A percentile compares a stretch with the other conserved stretches of the same genome.
Evolutionary conservation across 2,888 invertebrate genomes (phyloP).

Genomic region (Andrena bucephala): DNA sequence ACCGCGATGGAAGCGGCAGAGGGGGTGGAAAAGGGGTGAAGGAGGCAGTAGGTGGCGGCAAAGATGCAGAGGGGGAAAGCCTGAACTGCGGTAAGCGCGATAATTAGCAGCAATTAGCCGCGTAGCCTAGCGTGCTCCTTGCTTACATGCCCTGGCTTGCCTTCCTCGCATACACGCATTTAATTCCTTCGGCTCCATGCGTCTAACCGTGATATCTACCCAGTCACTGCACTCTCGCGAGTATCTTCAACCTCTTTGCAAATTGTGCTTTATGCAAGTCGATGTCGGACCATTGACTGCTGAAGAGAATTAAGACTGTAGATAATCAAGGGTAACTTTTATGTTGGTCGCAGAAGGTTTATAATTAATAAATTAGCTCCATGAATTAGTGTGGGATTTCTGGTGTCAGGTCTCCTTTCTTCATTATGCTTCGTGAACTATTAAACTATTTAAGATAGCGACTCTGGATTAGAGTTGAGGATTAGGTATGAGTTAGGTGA

Average conservation of each 20-base stretch:
- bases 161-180: conserved; percentile 52
- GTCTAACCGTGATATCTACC: conserved; percentile 23
- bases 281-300: neutral
- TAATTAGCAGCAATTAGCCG: conserved; percentile 83
- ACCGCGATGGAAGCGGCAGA: conserved; percentile 23
- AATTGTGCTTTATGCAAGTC: neutral
- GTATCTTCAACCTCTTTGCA: conserved; percentile 15
- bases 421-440: too few species aligned
- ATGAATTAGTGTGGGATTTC: too few species aligned
- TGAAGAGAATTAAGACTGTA: neutral
- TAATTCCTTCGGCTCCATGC: conserved; percentile 39
- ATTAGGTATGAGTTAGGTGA: too few species aligned
- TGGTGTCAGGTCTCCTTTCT: too few species aligned
- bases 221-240: neutral
- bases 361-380: neutral
- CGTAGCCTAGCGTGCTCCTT: conserved; percentile 74
- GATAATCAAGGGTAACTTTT: neutral
- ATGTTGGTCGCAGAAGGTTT: neutral
- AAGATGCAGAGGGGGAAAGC: conserved; percentile 59
- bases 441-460: too few species aligned
- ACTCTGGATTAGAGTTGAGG: too few species aligned
- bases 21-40: conserved; percentile 17
- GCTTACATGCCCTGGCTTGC: conserved; percentile 75
- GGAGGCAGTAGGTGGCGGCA: conserved; percentile 26
- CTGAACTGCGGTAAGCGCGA: conserved; percentile 81